Base-by-base conservation (phyloP, 1,140 invertebrate genomes). In the Gryon sp. region DNA sequence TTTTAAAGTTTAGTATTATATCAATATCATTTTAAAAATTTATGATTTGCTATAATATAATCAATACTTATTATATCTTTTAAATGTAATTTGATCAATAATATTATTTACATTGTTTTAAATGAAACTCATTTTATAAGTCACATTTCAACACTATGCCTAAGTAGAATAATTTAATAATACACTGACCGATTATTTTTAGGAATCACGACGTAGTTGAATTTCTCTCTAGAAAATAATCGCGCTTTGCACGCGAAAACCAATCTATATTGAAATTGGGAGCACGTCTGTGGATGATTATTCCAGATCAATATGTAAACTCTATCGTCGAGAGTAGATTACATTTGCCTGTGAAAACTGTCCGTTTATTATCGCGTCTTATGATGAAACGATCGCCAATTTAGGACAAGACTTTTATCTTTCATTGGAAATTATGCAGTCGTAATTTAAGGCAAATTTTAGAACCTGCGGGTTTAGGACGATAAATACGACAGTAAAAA, bases 211-310 rank as follows among this genome's bases (percentile, higher is more conserved):
- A 50, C 5, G 32, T 22, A 48, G 24, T 32, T 26, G 41, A 32
- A 28, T 43, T 65, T 22, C 2, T 16, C 4, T 62, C 9, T 4
- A 9, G 55, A 36, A 36, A 41, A 32, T 16, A 43, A 79, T 57
- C 52, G 46, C 50, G 41, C 22, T 6, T 19, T 36, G 53, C 53
- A 69, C 20, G 65, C 75, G 73, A 79, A 72, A 78, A 72, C 63
- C 50, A 76, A 80, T 80, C 63, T 77, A 76, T 69, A 81, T 80
- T 72, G 59, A 63, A 74, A 76, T 77, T 78, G 41, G 57, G 26
- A 36, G 52, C 59, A 38, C 43, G 60, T 52, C 24, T 43, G 52
- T 36, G 16, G 32, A 46, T 55, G 57, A 73, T 63, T 63, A 59
- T 60, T 65, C 32, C 34, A 59, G 70, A 65, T 74, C 59, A 52